A percentile compares a stretch with the other conserved stretches of the same genome.
phyloP scores from a whole-genome alignment of 2,797 vertebrate genomes.

The Potorous gilbertii region DNA sequence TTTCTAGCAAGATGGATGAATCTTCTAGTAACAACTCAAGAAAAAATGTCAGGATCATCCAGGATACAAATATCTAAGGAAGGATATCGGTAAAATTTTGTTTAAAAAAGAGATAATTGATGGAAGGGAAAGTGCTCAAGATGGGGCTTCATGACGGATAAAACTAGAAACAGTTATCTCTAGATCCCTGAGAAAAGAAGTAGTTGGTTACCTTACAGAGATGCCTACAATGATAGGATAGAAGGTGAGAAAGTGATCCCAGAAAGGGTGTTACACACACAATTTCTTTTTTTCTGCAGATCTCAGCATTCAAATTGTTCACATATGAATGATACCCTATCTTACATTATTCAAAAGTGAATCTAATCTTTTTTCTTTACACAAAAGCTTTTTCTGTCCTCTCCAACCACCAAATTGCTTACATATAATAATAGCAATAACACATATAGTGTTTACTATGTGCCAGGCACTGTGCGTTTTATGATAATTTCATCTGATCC shows the following conservation, averaged over 20 bases:
- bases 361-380: background rate
- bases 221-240: background rate
- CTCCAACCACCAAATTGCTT: background rate
- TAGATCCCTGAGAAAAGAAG: background rate
- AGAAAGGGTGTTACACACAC: background rate
- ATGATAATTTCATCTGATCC: background rate
- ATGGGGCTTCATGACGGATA: background rate
- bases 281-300: background rate
- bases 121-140: background rate
- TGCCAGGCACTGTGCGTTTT: background rate
- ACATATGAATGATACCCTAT: background rate
- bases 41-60: background rate
- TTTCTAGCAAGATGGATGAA: background rate
- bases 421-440: background rate
- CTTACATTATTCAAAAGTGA: background rate
- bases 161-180: background rate
- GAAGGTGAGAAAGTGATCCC: background rate
- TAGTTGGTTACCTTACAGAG: background rate
- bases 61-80: background rate
- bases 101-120: background rate
- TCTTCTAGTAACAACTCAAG: background rate
- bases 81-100: background rate
- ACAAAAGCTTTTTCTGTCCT: background rate
- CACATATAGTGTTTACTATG: background rate
- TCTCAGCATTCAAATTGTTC: background rate